Conservation (phyloP, 2,888 invertebrate genomes). For the Ennomos erosarius region DNA sequence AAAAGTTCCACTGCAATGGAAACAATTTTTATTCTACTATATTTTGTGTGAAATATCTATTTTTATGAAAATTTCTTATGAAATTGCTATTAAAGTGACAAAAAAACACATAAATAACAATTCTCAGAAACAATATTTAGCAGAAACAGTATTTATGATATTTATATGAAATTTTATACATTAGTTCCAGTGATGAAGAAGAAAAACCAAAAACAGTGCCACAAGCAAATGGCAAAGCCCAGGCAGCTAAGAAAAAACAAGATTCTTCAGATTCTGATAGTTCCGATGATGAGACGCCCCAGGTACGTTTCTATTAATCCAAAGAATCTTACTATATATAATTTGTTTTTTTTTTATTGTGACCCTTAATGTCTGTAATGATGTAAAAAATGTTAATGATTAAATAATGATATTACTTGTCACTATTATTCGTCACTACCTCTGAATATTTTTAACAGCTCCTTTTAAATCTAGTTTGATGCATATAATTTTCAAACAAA, state of each 20-base stretch:
- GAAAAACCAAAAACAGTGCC: conserved; percentile 50
- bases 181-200: conserved; percentile 58
- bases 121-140: too few species aligned
- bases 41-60: too few species aligned
- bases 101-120: too few species aligned
- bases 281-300: conserved; percentile 68
- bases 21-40: too few species aligned
- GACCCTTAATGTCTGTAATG: conserved; percentile 43
- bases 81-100: too few species aligned
- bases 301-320: conserved; percentile 41
- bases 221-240: conserved; percentile 64
- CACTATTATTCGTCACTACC: conserved; percentile 71
- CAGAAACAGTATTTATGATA: too few species aligned
- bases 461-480: too few species aligned
- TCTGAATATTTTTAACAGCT: conserved; percentile 48
- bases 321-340: not conserved
- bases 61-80: too few species aligned
- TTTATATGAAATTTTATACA: too few species aligned
- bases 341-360: not conserved
- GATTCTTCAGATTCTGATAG: conserved; percentile 74
- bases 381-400: conserved; percentile 58
- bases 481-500: not conserved
- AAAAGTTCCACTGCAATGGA: too few species aligned
- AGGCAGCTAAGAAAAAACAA: conserved; percentile 56
- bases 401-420: conserved; percentile 35